These are phyloP conservation scores for Poecilia latipinna DNA, from an alignment of 2,113 vertebrate species.

Conservation along the genomic window DNA sequence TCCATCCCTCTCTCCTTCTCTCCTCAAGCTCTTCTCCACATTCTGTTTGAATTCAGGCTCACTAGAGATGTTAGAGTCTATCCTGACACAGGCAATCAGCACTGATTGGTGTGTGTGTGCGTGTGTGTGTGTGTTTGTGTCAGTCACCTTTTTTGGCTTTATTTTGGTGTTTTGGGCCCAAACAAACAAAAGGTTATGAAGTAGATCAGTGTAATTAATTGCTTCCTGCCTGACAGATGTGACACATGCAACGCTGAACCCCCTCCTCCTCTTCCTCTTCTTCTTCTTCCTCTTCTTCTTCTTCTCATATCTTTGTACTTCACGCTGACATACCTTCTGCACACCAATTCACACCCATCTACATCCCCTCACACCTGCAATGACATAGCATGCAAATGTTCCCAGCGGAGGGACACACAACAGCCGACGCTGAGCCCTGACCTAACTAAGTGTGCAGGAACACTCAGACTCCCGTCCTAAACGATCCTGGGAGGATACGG, in stretches of 20 bases:
- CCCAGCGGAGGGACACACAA: slow-evolving; percentile 19
- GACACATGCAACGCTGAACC: slow-evolving; percentile 37
- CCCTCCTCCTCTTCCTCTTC: slow-evolving; percentile 1
- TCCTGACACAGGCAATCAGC: slow-evolving; percentile 48
- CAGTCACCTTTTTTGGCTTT: slow-evolving; percentile 14
- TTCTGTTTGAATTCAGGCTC: slow-evolving; percentile 62
- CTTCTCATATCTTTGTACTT: slow-evolving; percentile 12
- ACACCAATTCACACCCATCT: slow-evolving; percentile 53
- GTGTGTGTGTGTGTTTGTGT: slow-evolving; percentile 7
- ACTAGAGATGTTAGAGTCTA: slow-evolving; percentile 35
- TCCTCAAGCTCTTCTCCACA: slow-evolving; percentile 53
- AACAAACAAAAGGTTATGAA: slow-evolving; percentile 52
- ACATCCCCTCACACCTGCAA: slow-evolving; percentile 47
- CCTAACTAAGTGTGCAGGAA: slow-evolving; percentile 1
- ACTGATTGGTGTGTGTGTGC: slow-evolving; percentile 13
- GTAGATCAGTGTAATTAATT: slow-evolving; percentile 59
- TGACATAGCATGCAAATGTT: slow-evolving; percentile 39
- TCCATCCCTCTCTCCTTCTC: slow-evolving; percentile 43
- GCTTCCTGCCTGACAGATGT: slow-evolving; percentile 58
- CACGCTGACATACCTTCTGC: slow-evolving; percentile 53
- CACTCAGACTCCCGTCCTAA: slow-evolving; percentile 40
- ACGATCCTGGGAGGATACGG: slow-evolving; percentile 48
- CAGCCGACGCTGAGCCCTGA: slow-evolving; percentile 4
- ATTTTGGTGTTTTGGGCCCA: slow-evolving; percentile 20
- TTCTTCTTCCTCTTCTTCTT: slow-evolving; percentile 3